Base-by-base conservation (phyloP, 2,888 invertebrate genomes). In the Pachliopta kotzebuea region DNA sequence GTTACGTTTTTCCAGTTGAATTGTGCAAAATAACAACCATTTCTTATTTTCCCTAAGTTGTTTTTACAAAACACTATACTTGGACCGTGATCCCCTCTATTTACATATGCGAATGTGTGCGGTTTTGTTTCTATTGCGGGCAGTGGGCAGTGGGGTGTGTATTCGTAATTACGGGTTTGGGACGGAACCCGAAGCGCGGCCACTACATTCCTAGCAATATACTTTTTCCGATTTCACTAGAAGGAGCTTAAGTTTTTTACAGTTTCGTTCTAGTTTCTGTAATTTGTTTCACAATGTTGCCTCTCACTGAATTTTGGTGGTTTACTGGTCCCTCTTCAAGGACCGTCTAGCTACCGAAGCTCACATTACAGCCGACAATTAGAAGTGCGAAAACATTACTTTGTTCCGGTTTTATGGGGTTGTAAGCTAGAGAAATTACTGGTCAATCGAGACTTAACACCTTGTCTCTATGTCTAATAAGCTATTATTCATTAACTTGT, bases 121-220 rank as follows among this genome's bases (percentile, higher is more conserved):
- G 89, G 88, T 86, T 88, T 89, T 85, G 87, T 88, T 86, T 84
- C 85, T 86, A 85, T 89, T 89, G 85, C 85, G 74, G 79, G 71
- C 81, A 79, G 81, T 81, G 74, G 79, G 71, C 81, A 79, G 81
- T 81, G 81, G 85, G 85, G 84, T 86, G 85, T 86, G 80, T 84
- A 83, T 79, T 80, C 85, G 88, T 90, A 89, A 90, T 90, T 89
- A 90, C 88, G 83, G 84, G 82, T 80, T 80, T 76, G 85, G 86
- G 86, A 89, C 85, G 81, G 78, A 80, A 83, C 85, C 82, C 83
- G 79, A 77, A 83, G 85, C 83, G 78, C 76, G 69, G 78, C 71
- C 78, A 83, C 85, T 86, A 73, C 88, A 81, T 72, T 74, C 76
- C 68, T 56, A 66, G 79, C 80, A 62, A 70, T 74, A 81, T 68